Conservation (phyloP, 2,888 invertebrate genomes). For the Rhagonycha fulva region DNA sequence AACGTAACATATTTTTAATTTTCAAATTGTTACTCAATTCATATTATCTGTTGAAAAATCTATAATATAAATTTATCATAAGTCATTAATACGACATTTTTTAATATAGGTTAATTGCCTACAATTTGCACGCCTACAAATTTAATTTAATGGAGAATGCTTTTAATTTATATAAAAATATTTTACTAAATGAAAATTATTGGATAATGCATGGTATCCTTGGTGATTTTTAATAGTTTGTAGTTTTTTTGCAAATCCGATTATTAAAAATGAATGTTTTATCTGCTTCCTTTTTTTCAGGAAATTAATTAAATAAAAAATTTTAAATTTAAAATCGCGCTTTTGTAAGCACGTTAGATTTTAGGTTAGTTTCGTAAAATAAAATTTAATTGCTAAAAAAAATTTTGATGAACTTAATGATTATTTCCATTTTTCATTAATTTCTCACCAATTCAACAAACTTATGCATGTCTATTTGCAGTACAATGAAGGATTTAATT, state of each 20-base stretch:
- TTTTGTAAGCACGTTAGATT: no score
- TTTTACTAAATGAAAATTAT: neutral
- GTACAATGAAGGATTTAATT: no score
- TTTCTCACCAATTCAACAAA: no score
- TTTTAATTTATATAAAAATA: neutral
- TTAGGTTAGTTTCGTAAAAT: no score
- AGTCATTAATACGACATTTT: neutral
- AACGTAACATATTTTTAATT: neutral
- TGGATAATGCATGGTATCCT: neutral
- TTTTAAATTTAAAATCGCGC: no score
- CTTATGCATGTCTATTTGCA: no score
- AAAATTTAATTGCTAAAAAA: no score
- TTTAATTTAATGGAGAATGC: neutral
- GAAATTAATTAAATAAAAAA: no score
- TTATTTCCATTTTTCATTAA: no score
- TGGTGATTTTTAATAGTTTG: neutral
- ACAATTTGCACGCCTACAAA: neutral
- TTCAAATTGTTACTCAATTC: neutral
- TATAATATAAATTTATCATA: neutral
- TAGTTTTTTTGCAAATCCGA: neutral
- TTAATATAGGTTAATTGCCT: neutral
- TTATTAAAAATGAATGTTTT: no score
- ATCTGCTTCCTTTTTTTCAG: no score
- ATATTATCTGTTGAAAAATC: neutral
- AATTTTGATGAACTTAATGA: no score